Percentiles rank a stretch among this genome's conserved stretches.
phyloP scores from a whole-genome alignment of 2,888 invertebrate genomes.

The Conistra vaccinii region DNA sequence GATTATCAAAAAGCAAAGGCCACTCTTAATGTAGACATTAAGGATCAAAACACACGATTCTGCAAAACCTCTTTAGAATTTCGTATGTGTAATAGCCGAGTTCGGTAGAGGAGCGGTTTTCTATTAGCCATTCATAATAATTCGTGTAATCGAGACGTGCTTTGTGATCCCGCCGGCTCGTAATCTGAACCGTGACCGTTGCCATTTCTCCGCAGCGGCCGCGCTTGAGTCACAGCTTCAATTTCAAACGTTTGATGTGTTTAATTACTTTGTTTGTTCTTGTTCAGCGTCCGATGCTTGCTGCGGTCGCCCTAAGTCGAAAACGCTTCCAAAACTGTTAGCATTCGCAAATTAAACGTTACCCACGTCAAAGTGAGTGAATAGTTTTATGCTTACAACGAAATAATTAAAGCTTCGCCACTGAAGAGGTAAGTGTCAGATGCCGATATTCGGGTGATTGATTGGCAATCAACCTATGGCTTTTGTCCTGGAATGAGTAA shows the following conservation, averaged over 20 bases:
- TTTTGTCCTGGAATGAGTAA: constrained; percentile 43
- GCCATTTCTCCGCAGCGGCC: constrained; percentile 63
- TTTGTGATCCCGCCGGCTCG: constrained; percentile 44
- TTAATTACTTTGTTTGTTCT: constrained; percentile 91
- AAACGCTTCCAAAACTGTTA: constrained; percentile 87
- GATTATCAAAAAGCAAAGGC: background rate
- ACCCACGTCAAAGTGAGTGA: constrained; percentile 88
- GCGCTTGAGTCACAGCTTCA: constrained; percentile 85
- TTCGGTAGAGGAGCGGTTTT: constrained; percentile 29
- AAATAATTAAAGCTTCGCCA: constrained; percentile 82
- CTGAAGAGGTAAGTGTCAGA: constrained; percentile 69
- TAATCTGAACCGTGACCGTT: constrained; percentile 59
- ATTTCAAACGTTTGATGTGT: constrained; percentile 90
- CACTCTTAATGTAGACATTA: background rate
- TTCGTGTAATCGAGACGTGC: constrained; percentile 51
- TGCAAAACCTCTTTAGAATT: constrained; percentile 1
- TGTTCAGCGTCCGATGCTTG: constrained; percentile 84
- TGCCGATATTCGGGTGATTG: constrained; percentile 67
- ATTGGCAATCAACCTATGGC: constrained; percentile 54
- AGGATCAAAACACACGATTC: background rate
- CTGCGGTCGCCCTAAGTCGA: constrained; percentile 87
- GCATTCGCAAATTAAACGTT: constrained; percentile 88
- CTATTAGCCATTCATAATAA: constrained; percentile 53
- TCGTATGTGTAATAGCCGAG: background rate
- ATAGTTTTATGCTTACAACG: constrained; percentile 86